A percentile compares a stretch with the other conserved stretches of the same genome.
These are phyloP conservation scores for Calycopis cecrops DNA, from an alignment of 1,140 invertebrate genomes.

Conservation along the genomic window DNA sequence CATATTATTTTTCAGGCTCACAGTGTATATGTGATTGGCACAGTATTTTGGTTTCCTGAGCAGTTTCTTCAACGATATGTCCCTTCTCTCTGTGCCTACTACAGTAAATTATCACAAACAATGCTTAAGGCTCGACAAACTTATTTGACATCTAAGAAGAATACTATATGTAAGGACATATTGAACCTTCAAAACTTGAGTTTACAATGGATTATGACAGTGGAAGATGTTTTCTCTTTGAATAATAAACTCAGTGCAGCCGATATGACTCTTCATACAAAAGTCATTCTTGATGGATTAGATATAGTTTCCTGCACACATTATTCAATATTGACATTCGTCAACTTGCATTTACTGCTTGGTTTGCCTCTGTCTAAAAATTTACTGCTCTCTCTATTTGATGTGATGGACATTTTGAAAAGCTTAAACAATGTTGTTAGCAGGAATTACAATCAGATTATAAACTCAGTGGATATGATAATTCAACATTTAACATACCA, in stretches of 20 bases:
- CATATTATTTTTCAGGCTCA: constrained; percentile 74
- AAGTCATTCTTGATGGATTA: constrained; percentile 80
- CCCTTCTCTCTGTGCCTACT: constrained; percentile 74
- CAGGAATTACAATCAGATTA: constrained; percentile 76
- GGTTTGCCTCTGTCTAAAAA: constrained; percentile 87
- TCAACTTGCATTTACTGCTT: constrained; percentile 87
- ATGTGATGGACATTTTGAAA: constrained; percentile 89
- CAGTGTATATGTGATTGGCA: constrained; percentile 83
- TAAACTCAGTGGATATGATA: constrained; percentile 79
- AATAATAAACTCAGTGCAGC: constrained; percentile 75
- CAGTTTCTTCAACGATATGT: constrained; percentile 82
- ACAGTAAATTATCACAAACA: constrained; percentile 77
- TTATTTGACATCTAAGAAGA: constrained; percentile 77
- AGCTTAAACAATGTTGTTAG: constrained; percentile 81
- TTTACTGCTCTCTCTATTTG: constrained; percentile 85
- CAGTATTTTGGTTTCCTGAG: constrained; percentile 88
- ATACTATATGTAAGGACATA: constrained; percentile 77
- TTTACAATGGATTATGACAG: constrained; percentile 78
- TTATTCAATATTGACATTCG: constrained; percentile 80
- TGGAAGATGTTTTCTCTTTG: constrained; percentile 74
- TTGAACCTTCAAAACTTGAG: constrained; percentile 44
- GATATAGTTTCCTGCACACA: constrained; percentile 78
- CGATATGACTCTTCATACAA: constrained; percentile 79
- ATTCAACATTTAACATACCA: constrained; percentile 83
- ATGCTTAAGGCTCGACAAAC: constrained; percentile 74